Base-by-base conservation (phyloP, 2,113 vertebrate species). In the Onychorhynchus coronatus region DNA sequence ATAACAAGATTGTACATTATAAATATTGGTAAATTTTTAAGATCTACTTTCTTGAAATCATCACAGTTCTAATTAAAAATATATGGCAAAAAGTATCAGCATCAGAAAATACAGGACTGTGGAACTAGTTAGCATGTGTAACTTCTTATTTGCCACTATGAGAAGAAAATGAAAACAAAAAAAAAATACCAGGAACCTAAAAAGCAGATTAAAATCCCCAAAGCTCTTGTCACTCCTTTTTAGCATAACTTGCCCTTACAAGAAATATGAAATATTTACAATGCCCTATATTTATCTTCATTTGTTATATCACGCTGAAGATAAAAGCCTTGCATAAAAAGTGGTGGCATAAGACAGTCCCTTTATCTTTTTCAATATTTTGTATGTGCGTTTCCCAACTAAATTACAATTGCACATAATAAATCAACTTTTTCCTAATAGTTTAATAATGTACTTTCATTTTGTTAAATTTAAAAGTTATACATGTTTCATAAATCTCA, bases 251-350 rank as follows among this genome's bases (percentile, higher is more conserved):
- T 91, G 75, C 55, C 53, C 55, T 89, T 75, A 95, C 67, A 86
- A 94, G 74, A 49, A 91, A 18, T 25, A 96, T 96, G 52, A 93
- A 95, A 91, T 96, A 97, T 96, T 91, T 86, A 95, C 66, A 77
- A 78, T 80, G 83, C 73, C 85, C 95, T 93, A 66, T 94, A 63
- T 88, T 96, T 93, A 97, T 50, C 59, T 85, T 95, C 72, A 91
- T 91, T 89, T 84, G 71, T 90, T 96, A 86, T 75, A 87, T 84
- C 76, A 91, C 4, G 6, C 41, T 86, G 95, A 91, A 90, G 87
- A 88, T 95, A 95, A 97, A 96, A 95, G 79, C 53, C 19, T 35
- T 90, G 37, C 67, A 49, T 42, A 94, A 95, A 93, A 96, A 79
- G 76, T 88, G 79, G 95, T 97, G 68, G 65, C 28, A 61, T 55